Base-by-base conservation (phyloP, 2,113 vertebrate species). In the Steatornis caripensis region DNA sequence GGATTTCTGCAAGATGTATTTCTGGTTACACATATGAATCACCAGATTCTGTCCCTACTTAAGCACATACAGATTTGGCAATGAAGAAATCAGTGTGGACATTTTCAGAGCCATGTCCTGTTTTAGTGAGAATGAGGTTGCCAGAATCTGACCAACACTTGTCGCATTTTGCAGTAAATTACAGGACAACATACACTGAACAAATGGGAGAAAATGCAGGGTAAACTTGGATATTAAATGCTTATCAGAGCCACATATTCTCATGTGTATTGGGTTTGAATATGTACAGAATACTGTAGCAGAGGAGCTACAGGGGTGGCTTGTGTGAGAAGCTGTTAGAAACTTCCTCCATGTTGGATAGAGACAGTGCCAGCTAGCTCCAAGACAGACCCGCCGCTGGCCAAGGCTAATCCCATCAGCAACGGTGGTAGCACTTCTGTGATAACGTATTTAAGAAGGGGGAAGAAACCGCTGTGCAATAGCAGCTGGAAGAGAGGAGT, bases 401-500 rank as follows among this genome's bases (percentile, higher is more conserved):
- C 39, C 37, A 54, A 41, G 30, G 21, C 41, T 4, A 16, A 68
- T 32, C 13, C 54, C 14, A 21, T 9, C 19, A 48, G 27, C 1
- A 1, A 37, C 1, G 4, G 26, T 37, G 29, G 22, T 39, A 39
- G 43, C 2, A 1, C 17, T 4, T 17, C n/a, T 58, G 64, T 2
- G 16, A 16, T 39, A 37, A 24, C 5, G 10, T 14, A 45, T 36
- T 46, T 81, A 78, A 78, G 21, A 51, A 62, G 36, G 11, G 5
- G 11, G 10, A 12, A 60, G 29, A 27, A 49, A 26, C 9, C 58
- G 12, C 22, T 37, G 27, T 12, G 5, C 12, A 20, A 62, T 16
- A 39, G 21, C 45, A 51, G 29, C 46, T 39, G 26, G 29, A 78
- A 39, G 36, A 26, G 36, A 32, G 58, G 29, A 51, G 58, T 39